Conservation (phyloP, 2,113 vertebrate species). For the Hemichromis elongatus region DNA sequence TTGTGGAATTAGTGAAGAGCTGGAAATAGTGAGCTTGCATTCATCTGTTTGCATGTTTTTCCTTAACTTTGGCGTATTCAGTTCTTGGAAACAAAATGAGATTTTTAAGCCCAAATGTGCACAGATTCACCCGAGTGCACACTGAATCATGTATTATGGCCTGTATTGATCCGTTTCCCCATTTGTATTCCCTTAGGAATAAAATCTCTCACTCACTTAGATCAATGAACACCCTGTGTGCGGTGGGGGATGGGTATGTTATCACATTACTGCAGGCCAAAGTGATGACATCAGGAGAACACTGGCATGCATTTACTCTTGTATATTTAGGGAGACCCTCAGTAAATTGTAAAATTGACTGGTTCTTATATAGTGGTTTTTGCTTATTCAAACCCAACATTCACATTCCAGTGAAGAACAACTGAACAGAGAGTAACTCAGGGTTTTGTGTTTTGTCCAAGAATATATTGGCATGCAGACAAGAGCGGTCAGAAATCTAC, state of each 20-base stretch:
- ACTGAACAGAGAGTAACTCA: not conserved
- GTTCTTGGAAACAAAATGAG: not conserved
- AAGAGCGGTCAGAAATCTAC: not conserved
- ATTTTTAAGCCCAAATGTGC: not conserved
- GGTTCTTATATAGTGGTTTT: not conserved
- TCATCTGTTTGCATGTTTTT: not conserved
- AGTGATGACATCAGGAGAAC: not conserved
- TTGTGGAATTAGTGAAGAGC: not conserved
- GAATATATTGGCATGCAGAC: not conserved
- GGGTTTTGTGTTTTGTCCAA: not conserved
- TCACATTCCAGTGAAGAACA: not conserved
- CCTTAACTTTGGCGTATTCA: not conserved
- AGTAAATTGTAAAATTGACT: not conserved
- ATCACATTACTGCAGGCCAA: not conserved
- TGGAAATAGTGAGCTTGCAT: not conserved
- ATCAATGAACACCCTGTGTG: not conserved
- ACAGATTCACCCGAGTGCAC: not conserved
- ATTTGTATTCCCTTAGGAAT: not conserved
- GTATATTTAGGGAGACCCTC: not conserved
- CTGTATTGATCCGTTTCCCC: not conserved
- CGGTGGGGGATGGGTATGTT: not conserved
- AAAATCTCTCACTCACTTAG: not conserved
- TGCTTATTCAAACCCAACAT: not conserved
- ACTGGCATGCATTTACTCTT: not conserved
- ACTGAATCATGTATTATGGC: not conserved